Evolutionary conservation across 2,888 invertebrate genomes (phyloP).

Genomic region (Tachina fera): DNA sequence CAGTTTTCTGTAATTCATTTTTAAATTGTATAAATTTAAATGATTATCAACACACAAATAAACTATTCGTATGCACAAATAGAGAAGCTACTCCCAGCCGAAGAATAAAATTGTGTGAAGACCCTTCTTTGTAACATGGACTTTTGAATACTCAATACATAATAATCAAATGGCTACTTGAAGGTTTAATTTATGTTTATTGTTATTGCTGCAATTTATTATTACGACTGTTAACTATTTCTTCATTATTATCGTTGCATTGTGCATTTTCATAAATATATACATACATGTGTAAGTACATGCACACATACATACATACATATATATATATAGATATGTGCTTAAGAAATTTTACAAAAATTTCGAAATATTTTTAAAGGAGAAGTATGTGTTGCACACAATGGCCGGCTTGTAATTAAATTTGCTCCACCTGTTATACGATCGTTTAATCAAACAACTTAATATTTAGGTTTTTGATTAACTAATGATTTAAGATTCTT

Average conservation of each 20-base stretch:
- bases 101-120: slow-evolving; percentile 19
- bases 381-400: slow-evolving; percentile 7
- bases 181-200: slow-evolving; percentile 64
- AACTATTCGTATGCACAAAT: slow-evolving; percentile 1
- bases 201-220: slow-evolving; percentile 61
- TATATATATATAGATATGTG: slow-evolving; percentile 29
- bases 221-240: slow-evolving; percentile 36
- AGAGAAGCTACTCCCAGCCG: slow-evolving; percentile 26
- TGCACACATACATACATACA: no score
- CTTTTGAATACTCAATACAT: slow-evolving; percentile 33
- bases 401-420: not conserved
- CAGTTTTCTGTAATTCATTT: slow-evolving; percentile 45
- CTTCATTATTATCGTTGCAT: slow-evolving; percentile 28
- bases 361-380: not conserved
- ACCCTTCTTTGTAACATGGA: slow-evolving; percentile 22
- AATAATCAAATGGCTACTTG: slow-evolving; percentile 46
- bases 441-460: not conserved
- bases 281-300: no score
- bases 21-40: slow-evolving; percentile 54
- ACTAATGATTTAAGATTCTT: not conserved
- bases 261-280: slow-evolving; percentile 16
- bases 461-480: not conserved
- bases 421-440: not conserved
- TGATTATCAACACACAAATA: not conserved
- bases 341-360: not conserved